Conservation (phyloP, 2,113 vertebrate species). For the Bothrops jararaca region DNA sequence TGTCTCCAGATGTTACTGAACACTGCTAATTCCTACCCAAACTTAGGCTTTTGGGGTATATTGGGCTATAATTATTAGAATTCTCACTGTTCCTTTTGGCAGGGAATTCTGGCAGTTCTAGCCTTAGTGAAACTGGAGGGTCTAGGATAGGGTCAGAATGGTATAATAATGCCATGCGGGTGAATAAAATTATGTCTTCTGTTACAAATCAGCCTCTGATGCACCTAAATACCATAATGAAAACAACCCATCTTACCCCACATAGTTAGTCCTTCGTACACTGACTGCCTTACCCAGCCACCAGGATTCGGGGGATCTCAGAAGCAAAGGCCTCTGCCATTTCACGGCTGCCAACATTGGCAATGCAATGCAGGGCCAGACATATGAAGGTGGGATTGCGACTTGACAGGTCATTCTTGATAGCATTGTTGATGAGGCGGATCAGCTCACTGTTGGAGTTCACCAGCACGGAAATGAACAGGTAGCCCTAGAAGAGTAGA, state of each 20-base stretch:
- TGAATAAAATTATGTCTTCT: no score
- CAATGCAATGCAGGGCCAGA: conserved; percentile 90
- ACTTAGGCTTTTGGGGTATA: no score
- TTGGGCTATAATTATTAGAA: no score
- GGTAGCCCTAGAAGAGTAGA: conserved; percentile 75
- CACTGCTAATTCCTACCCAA: no score
- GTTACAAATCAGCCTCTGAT: background rate
- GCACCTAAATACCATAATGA: background rate
- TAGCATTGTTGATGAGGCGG: conserved; percentile 90
- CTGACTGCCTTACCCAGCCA: conserved; percentile 79
- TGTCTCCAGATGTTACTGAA: no score
- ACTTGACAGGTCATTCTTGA: conserved; percentile 92
- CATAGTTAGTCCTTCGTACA: background rate
- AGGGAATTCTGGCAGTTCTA: no score
- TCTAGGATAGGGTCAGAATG: no score
- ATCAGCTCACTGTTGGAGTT: conserved; percentile 93
- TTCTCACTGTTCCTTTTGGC: no score
- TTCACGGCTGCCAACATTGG: conserved; percentile 90
- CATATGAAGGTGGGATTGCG: conserved; percentile 96
- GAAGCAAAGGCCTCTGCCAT: conserved; percentile 93
- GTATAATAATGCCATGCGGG: no score
- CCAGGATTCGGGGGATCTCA: conserved; percentile 88
- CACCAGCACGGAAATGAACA: conserved; percentile 92
- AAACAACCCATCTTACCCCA: background rate
- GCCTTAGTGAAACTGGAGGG: no score